Percentiles rank a stretch among this genome's conserved stretches.
Evolutionary conservation across 92 coral and sea anemone species (phyloP).

Genomic region (Paragorgia papillata): DNA sequence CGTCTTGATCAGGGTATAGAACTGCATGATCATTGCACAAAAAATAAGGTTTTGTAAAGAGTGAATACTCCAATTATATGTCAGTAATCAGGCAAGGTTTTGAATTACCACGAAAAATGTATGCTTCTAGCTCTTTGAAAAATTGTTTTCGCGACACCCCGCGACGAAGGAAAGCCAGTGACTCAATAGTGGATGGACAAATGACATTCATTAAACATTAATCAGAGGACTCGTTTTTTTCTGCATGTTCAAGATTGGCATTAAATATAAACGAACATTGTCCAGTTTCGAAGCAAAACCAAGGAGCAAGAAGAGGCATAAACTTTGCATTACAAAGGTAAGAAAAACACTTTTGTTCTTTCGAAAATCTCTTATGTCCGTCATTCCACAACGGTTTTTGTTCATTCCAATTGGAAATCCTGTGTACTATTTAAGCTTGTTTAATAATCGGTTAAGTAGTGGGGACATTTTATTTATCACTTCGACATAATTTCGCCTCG

Average conservation of each 20-base stretch:
- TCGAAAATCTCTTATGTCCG: not conserved
- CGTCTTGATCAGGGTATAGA: no score
- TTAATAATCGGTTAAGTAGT: slow-evolving; percentile 19
- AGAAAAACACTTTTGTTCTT: not conserved
- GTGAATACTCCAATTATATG: no score
- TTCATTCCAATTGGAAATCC: not conserved
- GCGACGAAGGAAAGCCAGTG: slow-evolving; percentile 12
- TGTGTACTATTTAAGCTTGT: slow-evolving; percentile 10
- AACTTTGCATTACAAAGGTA: not conserved
- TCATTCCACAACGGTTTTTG: not conserved
- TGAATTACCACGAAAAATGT: no score
- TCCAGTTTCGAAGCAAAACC: slow-evolving; percentile 2
- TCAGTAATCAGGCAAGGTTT: no score
- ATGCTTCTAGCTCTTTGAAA: no score
- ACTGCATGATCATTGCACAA: no score
- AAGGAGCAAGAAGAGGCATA: not conserved
- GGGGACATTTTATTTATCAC: not conserved
- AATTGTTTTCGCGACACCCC: slow-evolving; percentile 28
- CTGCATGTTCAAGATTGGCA: slow-evolving; percentile 2
- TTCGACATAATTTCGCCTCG: not conserved
- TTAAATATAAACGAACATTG: slow-evolving; percentile 36
- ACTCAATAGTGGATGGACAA: not conserved
- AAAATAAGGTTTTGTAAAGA: no score
- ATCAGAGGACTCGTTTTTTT: not conserved
- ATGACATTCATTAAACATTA: slow-evolving; percentile 27